Evolutionary conservation across 2,888 invertebrate genomes (phyloP), one percentile per base, ranked within the genome.

Genomic region (Marronus borbonicus): DNA sequence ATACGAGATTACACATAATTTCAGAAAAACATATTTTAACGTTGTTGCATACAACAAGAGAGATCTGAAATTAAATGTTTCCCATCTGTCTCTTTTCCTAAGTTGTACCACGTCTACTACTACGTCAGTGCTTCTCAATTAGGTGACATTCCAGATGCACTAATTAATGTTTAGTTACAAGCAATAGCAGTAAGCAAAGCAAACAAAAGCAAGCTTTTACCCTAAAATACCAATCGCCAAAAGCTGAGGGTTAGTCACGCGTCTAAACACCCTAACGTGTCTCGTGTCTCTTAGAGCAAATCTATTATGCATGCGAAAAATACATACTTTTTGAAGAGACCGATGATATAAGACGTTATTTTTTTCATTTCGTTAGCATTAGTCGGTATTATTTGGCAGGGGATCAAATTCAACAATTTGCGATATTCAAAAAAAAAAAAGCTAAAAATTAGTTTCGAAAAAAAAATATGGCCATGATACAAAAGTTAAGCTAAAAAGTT

Each of bases 241-340:
- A 17, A 44, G 44, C n/a, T 28, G 31, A 4, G 17, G 10, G 49
- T 74, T 74, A 74, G 60, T 74, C 14, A 60, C 60, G 60, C 28
- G 28, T 44, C 20, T 14, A 68, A 17, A 50, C 24, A 8, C 68
- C 55, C 20, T 58, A 58, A 60, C 20, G 72, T 74, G 72, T 44
- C 39, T 74, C 60, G 72, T 74, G 72, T 74, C 72, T 74, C 60
- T 60, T 44, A 60, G 72, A 74, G 62, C 60, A 74, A 17, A 24
- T 36, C 5, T 36, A 36, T 12, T 60, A 60, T 8, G 39, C 60
- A 74, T 74, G 60, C 60, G 24, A 60, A 74, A 62, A 64, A 76
- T 76, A 76, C 76, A 58, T 76, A 76, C 76, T 68, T 66, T 76
- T 68, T 68, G 76, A 76, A 76, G 76, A 76, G 76, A 68, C 65